A percentile compares a stretch with the other conserved stretches of the same genome.
phyloP scores from a whole-genome alignment of 92 coral and sea anemone genomes.

The Palythoa caribaeorum region DNA sequence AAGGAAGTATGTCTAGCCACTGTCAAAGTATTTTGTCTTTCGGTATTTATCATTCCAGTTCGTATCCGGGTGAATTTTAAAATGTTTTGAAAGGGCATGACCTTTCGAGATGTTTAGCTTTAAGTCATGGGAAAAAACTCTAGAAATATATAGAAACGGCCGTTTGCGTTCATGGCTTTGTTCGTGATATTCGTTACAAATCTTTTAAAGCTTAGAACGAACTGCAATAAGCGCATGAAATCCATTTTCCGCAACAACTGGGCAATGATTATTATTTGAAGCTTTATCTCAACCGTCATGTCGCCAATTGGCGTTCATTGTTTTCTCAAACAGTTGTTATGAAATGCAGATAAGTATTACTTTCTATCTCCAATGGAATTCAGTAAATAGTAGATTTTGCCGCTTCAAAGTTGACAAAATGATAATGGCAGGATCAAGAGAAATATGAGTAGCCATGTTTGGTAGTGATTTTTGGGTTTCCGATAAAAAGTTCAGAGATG shows the following conservation, averaged over 20 bases:
- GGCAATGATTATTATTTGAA: background rate
- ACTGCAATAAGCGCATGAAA: background rate
- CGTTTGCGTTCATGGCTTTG: too few species aligned
- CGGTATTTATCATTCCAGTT: constrained; percentile 20
- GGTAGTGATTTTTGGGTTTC: background rate
- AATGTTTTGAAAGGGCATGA: constrained; percentile 22
- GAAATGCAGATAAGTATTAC: background rate
- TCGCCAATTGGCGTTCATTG: background rate
- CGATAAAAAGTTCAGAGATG: background rate
- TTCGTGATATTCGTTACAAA: background rate
- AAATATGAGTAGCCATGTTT: constrained; percentile 27
- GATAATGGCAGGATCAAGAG: background rate
- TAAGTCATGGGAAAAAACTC: background rate
- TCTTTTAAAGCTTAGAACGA: background rate
- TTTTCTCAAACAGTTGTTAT: background rate
- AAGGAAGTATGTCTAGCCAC: constrained; percentile 10
- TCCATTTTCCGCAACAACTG: background rate
- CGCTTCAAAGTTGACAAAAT: background rate
- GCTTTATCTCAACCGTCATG: background rate
- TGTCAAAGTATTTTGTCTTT: constrained; percentile 34
- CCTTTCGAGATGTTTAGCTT: constrained; percentile 26
- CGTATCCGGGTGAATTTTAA: constrained; percentile 17
- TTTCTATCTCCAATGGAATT: constrained; percentile 13
- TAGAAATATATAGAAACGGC: background rate
- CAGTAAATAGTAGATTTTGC: constrained; percentile 3